Conservation (phyloP, 1,140 invertebrate species). For the Plectus sambesii region DNA sequence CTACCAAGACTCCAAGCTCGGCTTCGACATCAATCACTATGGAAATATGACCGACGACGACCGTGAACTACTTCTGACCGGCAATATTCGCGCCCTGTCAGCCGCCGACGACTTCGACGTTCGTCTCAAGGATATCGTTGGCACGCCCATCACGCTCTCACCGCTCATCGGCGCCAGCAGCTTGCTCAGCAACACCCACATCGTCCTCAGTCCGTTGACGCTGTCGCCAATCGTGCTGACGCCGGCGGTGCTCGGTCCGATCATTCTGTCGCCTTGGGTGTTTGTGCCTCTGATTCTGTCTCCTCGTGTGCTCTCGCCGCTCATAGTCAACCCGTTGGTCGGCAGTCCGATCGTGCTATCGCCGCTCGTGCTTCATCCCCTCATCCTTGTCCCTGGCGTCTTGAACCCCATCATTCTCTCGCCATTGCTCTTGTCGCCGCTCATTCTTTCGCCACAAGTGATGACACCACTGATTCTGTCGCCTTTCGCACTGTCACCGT, state of each 20-base stretch:
- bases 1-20: too few species aligned
- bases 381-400: slow-evolving; percentile 22
- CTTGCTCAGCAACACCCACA: too few species aligned
- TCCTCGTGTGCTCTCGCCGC: slow-evolving; percentile 26
- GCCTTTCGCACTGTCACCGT: slow-evolving; percentile 29
- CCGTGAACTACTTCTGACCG: too few species aligned
- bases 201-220: slow-evolving; percentile 33
- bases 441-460: slow-evolving; percentile 21
- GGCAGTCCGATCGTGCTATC: slow-evolving; percentile 21
- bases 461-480: slow-evolving; percentile 27
- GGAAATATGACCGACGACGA: too few species aligned
- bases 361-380: slow-evolving; percentile 11
- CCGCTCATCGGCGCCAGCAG: too few species aligned
- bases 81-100: too few species aligned
- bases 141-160: too few species aligned
- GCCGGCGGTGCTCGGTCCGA: slow-evolving; percentile 30
- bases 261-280: slow-evolving; percentile 35
- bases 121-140: too few species aligned
- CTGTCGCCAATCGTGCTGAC: slow-evolving; percentile 33
- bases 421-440: slow-evolving; percentile 23
- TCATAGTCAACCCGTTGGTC: slow-evolving; percentile 21
- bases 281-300: slow-evolving; percentile 33
- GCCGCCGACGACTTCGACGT: too few species aligned
- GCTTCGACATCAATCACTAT: too few species aligned
- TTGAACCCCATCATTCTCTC: slow-evolving; percentile 21